These are phyloP conservation scores for Zeus faber DNA, from an alignment of 2,113 vertebrate species.

Conservation along the genomic window DNA sequence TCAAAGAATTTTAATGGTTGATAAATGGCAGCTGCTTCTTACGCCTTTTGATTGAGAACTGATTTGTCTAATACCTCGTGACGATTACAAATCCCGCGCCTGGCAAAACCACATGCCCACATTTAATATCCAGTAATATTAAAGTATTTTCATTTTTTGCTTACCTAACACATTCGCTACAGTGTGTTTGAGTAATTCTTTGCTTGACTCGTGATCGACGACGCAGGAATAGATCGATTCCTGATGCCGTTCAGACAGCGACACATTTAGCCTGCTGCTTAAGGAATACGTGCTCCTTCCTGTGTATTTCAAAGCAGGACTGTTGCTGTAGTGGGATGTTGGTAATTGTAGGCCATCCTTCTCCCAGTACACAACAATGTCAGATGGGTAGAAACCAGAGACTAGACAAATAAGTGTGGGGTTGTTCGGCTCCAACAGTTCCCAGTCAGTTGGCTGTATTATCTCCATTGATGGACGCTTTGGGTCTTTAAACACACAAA, in stretches of 20 bases:
- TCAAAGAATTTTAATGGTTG: too few species aligned
- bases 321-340: conserved; percentile 39
- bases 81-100: too few species aligned
- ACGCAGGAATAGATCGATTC: conserved; percentile 53
- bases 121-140: too few species aligned
- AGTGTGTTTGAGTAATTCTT: conserved; percentile 12
- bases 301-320: conserved; percentile 30
- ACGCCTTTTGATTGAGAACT: too few species aligned
- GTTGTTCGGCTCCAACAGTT: conserved; percentile 23
- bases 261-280: conserved; percentile 54
- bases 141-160: conserved; percentile 13
- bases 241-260: conserved; percentile 13
- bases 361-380: conserved; percentile 58
- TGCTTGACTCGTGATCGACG: conserved; percentile 62
- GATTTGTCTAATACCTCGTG: too few species aligned
- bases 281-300: conserved; percentile 45
- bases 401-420: conserved; percentile 52
- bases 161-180: conserved; percentile 60
- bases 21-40: too few species aligned
- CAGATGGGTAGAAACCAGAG: conserved; percentile 57
- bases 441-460: conserved; percentile 33
- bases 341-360: conserved; percentile 35
- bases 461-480: conserved; percentile 46
- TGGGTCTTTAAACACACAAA: conserved; percentile 35
- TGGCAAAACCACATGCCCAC: too few species aligned